Base-by-base conservation (phyloP, 2,888 invertebrate genomes). In the Eurytoma adleriae region DNA sequence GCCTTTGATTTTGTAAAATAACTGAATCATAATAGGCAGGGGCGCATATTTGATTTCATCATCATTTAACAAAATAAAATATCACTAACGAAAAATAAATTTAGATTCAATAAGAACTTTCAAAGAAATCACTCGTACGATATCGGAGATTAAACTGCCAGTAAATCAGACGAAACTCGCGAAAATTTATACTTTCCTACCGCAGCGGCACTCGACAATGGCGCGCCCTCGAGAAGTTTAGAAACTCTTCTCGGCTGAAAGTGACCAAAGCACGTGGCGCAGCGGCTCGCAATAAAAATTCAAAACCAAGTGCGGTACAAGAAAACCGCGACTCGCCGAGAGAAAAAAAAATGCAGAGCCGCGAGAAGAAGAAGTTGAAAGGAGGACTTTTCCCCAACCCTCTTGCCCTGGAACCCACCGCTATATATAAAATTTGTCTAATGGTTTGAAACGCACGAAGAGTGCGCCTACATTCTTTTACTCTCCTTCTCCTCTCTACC, bases 341-440 rank as follows among this genome's bases (percentile, higher is more conserved):
- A 67, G 48, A 1, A 5, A 62, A 62, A 54, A n/a, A 40, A 64
- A 7, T 20, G 14, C 52, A 59, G 16, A 56, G 27, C 2, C 54
- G 56, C n/a, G 27, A 64, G 73, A 67, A 78, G 67, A 85, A 87
- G 78, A 85, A 86, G 84, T 85, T 79, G 70, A 70, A 56, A 62
- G 40, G 75, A 66, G 70, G 48, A 18, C 66, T 85, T 40, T 84
- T 80, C 71, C 20, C 72, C 59, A 18, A 16, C 20, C 10, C 62
- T 7, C 66, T 27, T 78, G 85, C 72, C 73, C 68, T 73, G 54
- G 56, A 71, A 76, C 67, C 71, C 56, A 24, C 52, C 61, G 74
- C 74, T 87, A 88, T 88, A 88, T 87, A 88, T 88, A 88, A 88
- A 88, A 88, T 88, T 88, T 88, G 88, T 88, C 88, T 88, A 88